A percentile compares a stretch with the other conserved stretches of the same genome.
Evolutionary conservation across 2,888 invertebrate genomes (phyloP).

Genomic region (Formica aserva): DNA sequence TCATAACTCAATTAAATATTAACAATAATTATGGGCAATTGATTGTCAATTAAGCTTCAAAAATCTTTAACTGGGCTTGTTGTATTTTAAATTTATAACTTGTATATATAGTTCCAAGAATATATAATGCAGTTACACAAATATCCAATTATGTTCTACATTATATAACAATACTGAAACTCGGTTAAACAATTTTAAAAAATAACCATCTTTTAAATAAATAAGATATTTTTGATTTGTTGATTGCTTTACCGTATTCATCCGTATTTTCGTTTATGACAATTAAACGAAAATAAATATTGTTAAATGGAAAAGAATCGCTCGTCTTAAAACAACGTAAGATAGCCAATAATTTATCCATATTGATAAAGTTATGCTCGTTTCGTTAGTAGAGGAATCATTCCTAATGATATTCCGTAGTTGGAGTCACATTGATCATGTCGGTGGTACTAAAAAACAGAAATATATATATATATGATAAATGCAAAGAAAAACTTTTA

Average conservation of each 20-base stretch:
- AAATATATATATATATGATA: conserved; percentile 66
- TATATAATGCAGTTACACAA: conserved; percentile 9
- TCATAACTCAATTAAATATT: conserved; percentile 20
- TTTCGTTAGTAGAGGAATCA: conserved; percentile 20
- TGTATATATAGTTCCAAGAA: not conserved
- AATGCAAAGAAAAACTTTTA: conserved; percentile 60
- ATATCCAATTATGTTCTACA: conserved; percentile 10
- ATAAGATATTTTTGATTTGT: conserved; percentile 4
- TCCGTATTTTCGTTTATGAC: not conserved
- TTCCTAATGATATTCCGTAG: conserved; percentile 91
- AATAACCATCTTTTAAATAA: conserved; percentile 21
- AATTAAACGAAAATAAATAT: conserved; percentile 1
- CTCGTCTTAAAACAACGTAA: not conserved
- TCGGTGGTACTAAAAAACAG: conserved; percentile 92
- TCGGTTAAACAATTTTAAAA: not conserved
- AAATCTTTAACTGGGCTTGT: not conserved
- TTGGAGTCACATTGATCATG: conserved; percentile 96
- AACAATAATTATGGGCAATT: not conserved
- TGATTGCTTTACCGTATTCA: conserved; percentile 12
- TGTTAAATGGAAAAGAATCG: not conserved
- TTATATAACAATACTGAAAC: conserved; percentile 28
- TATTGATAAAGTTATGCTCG: not conserved
- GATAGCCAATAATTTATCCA: conserved; percentile 16
- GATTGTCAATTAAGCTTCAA: conserved; percentile 22
- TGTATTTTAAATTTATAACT: not conserved